Evolutionary conservation across 2,797 vertebrate species (phyloP).

Genomic region (Arctocebus calabarensis): DNA sequence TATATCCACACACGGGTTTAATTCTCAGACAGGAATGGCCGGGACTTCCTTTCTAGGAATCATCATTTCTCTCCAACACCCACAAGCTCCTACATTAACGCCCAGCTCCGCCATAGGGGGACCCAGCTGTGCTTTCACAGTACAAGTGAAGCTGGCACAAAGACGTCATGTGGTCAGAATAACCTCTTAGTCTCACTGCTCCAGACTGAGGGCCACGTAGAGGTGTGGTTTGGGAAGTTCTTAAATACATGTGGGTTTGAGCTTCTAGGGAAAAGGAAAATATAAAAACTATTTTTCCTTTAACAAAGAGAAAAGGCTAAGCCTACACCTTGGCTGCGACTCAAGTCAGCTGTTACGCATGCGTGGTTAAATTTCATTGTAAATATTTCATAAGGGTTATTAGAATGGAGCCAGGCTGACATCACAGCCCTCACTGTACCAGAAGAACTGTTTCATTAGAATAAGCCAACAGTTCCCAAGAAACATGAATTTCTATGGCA

Average conservation of each 20-base stretch:
- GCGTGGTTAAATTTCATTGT: slow-evolving; percentile 10
- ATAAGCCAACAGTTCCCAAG: slow-evolving; percentile 54
- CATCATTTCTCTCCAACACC: neutral
- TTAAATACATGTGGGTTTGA: slow-evolving; percentile 57
- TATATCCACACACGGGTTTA: neutral
- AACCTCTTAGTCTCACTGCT: neutral
- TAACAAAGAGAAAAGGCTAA: slow-evolving; percentile 49
- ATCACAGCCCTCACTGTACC: slow-evolving; percentile 62
- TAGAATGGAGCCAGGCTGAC: slow-evolving; percentile 64
- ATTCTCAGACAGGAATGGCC: neutral
- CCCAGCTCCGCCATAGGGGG: neutral
- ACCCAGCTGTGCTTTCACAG: neutral
- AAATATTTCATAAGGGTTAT: slow-evolving; percentile 70
- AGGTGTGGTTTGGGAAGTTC: slow-evolving; percentile 17
- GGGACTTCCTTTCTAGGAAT: neutral
- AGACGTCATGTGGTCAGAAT: neutral
- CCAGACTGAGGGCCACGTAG: neutral
- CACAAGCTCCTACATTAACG: neutral
- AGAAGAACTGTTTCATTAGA: slow-evolving; percentile 72
- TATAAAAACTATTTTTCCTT: slow-evolving; percentile 31
- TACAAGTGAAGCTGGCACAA: neutral
- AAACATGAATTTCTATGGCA: slow-evolving; percentile 71
- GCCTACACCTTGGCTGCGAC: slow-evolving; percentile 25
- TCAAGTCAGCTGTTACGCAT: slow-evolving; percentile 17
- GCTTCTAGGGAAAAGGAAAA: slow-evolving; percentile 59